Percentiles rank a stretch among this genome's conserved stretches.
Evolutionary conservation across 2,888 invertebrate genomes (phyloP).

Genomic region (Cotesia congregata): DNA sequence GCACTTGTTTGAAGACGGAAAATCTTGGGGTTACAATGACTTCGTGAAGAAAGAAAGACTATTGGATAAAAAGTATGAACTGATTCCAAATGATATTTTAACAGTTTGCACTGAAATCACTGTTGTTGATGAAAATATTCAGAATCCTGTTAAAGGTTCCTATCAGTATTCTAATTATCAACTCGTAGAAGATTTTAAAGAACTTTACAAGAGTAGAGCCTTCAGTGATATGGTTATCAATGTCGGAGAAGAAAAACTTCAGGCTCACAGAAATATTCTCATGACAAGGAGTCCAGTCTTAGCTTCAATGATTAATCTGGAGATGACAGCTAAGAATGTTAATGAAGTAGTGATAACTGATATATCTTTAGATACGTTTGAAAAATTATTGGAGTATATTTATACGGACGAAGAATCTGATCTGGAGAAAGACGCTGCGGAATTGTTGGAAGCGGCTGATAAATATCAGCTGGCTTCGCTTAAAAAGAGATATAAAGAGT

Average conservation of each 20-base stretch:
- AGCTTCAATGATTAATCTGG: background rate
- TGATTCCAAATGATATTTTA: background rate
- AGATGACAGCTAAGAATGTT: background rate
- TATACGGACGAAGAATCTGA: constrained; percentile 7
- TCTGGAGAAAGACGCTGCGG: background rate
- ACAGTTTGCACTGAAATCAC: background rate
- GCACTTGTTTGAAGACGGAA: background rate
- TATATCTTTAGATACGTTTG: background rate
- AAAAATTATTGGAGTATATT: constrained; percentile 10
- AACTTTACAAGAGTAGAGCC: background rate
- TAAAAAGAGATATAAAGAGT: background rate
- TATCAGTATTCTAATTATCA: background rate
- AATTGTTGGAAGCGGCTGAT: constrained; percentile 10
- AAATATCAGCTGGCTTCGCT: background rate
- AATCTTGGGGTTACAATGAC: background rate
- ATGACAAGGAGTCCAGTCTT: constrained; percentile 16
- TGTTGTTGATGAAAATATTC: background rate
- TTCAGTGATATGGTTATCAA: constrained; percentile 15
- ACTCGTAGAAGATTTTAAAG: background rate
- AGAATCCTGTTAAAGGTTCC: no score
- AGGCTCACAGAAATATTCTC: constrained; percentile 10
- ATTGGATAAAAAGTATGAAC: background rate
- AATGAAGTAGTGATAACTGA: background rate
- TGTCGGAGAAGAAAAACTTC: background rate
- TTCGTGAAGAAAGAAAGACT: background rate